phyloP scores from a whole-genome alignment of 2,888 invertebrate genomes.

The Drosophila affinis region DNA sequence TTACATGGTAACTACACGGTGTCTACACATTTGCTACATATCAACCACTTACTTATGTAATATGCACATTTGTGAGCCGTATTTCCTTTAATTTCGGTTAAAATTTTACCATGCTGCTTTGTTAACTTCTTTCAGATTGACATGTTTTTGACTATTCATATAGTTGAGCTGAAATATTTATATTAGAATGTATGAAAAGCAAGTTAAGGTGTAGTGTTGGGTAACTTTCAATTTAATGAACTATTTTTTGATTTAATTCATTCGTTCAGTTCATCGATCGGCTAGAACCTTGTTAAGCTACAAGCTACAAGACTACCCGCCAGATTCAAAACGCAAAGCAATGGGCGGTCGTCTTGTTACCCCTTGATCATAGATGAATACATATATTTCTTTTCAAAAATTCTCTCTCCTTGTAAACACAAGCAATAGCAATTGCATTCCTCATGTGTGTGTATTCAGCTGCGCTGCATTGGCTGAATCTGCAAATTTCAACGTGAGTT shows the following conservation, averaged over 20 bases:
- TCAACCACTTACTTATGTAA: too few species aligned
- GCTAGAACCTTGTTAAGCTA: neutral
- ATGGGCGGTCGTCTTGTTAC: neutral
- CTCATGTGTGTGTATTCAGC: constrained; percentile 20
- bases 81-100: too few species aligned
- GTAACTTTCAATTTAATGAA: neutral
- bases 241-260: too few species aligned
- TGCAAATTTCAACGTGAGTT: constrained; percentile 31
- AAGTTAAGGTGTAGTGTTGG: neutral
- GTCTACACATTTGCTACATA: too few species aligned
- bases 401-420: constrained; percentile 8
- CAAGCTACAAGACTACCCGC: neutral
- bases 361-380: too few species aligned
- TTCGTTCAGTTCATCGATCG: neutral
- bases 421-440: constrained; percentile 31
- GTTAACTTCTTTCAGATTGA: too few species aligned
- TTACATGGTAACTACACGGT: too few species aligned
- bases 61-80: too few species aligned
- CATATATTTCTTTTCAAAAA: too few species aligned
- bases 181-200: constrained; percentile 39
- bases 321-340: neutral
- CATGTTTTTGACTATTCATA: too few species aligned
- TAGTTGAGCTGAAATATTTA: too few species aligned
- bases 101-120: too few species aligned
- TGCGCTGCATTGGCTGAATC: constrained; percentile 56